Evolutionary conservation across 1,140 invertebrate genomes (phyloP).

Genomic region (Ostrea denselamellosa): DNA sequence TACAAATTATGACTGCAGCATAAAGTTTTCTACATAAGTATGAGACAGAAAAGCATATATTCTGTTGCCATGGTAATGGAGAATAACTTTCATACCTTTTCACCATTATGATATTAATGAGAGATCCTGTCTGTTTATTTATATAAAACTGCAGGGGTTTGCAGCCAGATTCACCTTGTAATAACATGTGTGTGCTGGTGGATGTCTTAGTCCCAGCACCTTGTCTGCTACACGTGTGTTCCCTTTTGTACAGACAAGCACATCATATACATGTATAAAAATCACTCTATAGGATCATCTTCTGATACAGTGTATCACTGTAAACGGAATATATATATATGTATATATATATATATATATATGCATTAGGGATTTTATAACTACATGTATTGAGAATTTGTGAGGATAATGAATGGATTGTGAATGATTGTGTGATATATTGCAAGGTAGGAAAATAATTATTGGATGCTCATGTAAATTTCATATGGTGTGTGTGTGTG

Average conservation of each 20-base stretch:
- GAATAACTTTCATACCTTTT: constrained; percentile 34
- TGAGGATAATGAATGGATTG: too few species aligned
- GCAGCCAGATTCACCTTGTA: background rate
- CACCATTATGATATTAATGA: constrained; percentile 40
- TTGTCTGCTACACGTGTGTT: background rate
- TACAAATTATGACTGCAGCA: background rate
- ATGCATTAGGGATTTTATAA: too few species aligned
- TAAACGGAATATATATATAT: too few species aligned
- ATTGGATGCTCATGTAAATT: too few species aligned
- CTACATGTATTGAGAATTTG: too few species aligned
- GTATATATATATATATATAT: too few species aligned
- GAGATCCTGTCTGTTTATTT: constrained; percentile 18
- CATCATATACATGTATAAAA: constrained; percentile 12
- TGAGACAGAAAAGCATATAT: constrained; percentile 13
- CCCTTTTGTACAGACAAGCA: background rate
- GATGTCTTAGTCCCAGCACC: background rate
- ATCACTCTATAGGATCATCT: background rate
- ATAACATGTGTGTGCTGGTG: background rate
- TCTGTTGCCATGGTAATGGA: constrained; percentile 17
- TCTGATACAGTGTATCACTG: too few species aligned
- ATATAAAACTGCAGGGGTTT: background rate
- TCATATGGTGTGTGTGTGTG: too few species aligned
- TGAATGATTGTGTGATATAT: too few species aligned
- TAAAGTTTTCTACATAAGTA: background rate
- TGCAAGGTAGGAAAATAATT: too few species aligned